A percentile compares a stretch with the other conserved stretches of the same genome.
phyloP scores from a whole-genome alignment of 2,113 vertebrate species.

The Colistium nudipinnis region DNA sequence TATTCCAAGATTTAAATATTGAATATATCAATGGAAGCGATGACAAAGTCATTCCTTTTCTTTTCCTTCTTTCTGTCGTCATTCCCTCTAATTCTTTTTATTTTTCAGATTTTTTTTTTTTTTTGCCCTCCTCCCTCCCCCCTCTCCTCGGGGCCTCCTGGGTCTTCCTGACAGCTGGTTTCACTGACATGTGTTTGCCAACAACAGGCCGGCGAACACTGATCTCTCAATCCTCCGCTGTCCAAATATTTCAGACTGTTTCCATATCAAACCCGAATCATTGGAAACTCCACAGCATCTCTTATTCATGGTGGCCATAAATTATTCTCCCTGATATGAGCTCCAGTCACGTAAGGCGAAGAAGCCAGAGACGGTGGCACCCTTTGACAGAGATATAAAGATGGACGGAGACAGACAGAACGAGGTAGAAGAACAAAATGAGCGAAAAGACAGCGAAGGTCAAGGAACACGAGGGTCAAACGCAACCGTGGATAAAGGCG shows the following conservation, averaged over 20 bases:
- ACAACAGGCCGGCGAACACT: constrained; percentile 73
- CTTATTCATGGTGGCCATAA: constrained; percentile 82
- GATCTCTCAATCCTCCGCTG: constrained; percentile 76
- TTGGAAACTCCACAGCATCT: constrained; percentile 78
- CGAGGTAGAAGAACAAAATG: constrained; percentile 13
- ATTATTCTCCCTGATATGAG: constrained; percentile 85
- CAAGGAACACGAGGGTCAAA: constrained; percentile 31
- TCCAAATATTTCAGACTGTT: constrained; percentile 84
- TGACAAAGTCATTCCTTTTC: not conserved
- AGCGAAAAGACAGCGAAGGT: constrained; percentile 24
- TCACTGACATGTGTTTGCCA: constrained; percentile 77
- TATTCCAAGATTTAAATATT: not conserved
- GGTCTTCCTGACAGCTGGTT: constrained; percentile 65
- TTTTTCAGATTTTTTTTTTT: not conserved
- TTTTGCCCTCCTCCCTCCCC: not conserved
- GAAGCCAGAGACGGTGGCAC: constrained; percentile 65
- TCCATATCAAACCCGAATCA: constrained; percentile 79
- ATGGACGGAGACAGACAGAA: constrained; percentile 36
- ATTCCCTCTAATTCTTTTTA: not conserved
- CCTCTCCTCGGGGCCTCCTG: constrained; percentile 33
- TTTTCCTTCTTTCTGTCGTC: not conserved
- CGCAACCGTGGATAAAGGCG: not conserved
- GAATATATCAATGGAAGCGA: not conserved
- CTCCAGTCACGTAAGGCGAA: constrained; percentile 83
- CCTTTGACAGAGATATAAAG: constrained; percentile 52